Conservation (phyloP, 2,888 invertebrate genomes). For the Lymantria monacha region DNA sequence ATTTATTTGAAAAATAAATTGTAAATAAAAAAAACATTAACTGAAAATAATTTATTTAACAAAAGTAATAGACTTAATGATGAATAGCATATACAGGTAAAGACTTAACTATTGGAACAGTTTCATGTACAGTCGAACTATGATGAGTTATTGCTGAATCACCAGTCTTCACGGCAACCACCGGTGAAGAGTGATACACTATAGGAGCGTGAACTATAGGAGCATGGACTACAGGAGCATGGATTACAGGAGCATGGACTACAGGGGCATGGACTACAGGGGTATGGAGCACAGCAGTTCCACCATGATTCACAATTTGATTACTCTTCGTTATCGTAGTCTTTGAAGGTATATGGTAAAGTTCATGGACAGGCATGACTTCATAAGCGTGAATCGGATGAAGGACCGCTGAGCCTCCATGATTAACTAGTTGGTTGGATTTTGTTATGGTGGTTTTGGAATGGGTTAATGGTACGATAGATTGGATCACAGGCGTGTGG, state of each 20-base stretch:
- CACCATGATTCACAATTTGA: slow-evolving; percentile 58
- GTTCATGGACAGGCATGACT: slow-evolving; percentile 39
- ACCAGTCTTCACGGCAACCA: slow-evolving; percentile 46
- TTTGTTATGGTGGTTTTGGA: slow-evolving; percentile 53
- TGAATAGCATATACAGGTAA: slow-evolving; percentile 46
- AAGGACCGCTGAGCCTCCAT: slow-evolving; percentile 43
- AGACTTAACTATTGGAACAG: slow-evolving; percentile 53
- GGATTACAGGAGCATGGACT: slow-evolving; percentile 35
- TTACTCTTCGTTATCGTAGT: slow-evolving; percentile 60
- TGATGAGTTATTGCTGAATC: slow-evolving; percentile 75
- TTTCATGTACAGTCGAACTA: slow-evolving; percentile 71
- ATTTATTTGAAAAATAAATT: too few relatives aligned
- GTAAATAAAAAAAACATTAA: too few relatives aligned
- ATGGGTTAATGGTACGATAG: slow-evolving; percentile 12
- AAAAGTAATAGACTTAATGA: slow-evolving; percentile 36
- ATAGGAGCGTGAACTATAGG: slow-evolving; percentile 44
- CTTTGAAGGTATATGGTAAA: slow-evolving; percentile 39
- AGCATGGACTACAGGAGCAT: slow-evolving; percentile 31
- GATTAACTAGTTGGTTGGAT: slow-evolving; percentile 61
- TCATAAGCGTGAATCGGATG: slow-evolving; percentile 43
- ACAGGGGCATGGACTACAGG: slow-evolving; percentile 21
- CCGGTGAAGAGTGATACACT: slow-evolving; percentile 45
- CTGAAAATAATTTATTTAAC: slow-evolving; percentile 24
- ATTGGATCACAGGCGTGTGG: slow-evolving; percentile 40
- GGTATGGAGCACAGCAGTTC: slow-evolving; percentile 40